Conservation (phyloP, 2,888 invertebrate genomes). For the Spilarctia lutea region DNA sequence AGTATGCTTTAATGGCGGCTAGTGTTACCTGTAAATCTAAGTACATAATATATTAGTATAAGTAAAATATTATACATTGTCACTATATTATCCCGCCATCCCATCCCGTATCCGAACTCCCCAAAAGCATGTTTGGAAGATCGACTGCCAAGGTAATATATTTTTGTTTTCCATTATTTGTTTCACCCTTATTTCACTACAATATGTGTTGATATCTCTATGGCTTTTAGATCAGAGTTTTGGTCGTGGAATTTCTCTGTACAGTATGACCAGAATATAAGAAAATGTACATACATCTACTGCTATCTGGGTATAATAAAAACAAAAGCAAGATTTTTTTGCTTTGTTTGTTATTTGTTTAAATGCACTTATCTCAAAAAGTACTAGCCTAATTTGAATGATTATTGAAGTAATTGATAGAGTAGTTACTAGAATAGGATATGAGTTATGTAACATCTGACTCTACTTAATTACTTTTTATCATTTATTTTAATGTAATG, state of each 20-base stretch:
- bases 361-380: no score
- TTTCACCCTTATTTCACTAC: conserved; percentile 47
- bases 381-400: no score
- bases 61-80: conserved; percentile 50
- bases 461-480: no score
- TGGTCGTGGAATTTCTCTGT: neutral
- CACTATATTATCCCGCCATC: conserved; percentile 57
- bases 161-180: conserved; percentile 64
- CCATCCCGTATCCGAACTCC: conserved; percentile 64
- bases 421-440: no score
- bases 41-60: conserved; percentile 48
- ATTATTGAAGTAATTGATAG: no score
- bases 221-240: conserved; percentile 19
- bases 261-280: neutral
- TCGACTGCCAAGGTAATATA: conserved; percentile 77
- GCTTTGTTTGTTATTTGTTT: no score
- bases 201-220: conserved; percentile 23
- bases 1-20: conserved; percentile 66
- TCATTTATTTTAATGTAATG: no score
- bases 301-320: no score
- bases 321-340: no score
- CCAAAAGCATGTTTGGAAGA: conserved; percentile 81
- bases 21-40: conserved; percentile 61
- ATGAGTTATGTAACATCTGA: no score
- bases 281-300: neutral